Base-by-base conservation (phyloP, 2,888 invertebrate species). In the Tubulanus polymorphus region DNA sequence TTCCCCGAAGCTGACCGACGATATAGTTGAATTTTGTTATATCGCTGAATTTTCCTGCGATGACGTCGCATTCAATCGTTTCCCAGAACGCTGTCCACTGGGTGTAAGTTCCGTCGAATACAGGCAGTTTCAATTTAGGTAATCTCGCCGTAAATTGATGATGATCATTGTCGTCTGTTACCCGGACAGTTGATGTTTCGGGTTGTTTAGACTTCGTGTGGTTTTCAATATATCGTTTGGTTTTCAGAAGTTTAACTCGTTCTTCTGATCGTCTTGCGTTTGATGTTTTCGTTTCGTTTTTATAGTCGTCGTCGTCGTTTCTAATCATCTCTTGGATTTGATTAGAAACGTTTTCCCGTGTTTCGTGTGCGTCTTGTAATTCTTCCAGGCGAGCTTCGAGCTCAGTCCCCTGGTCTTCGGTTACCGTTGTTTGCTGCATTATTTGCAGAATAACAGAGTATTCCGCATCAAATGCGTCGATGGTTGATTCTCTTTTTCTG, bases 101-200 rank as follows among this genome's bases (percentile, higher is more conserved):
- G 41, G 41, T 41, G 15, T 41, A 41, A 41, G 5, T 41, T 23
- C 41, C 41, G 23, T 41, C 41, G 41, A 41, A 41, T 8, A 41
- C 6, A 5, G 41, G 41, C 5, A 41, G 15, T 15, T 41, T 41
- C 15, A 41, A 41, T 15, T 41, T 41, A 20, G 41, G 41, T 5
- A 41, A 23, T 15, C 23, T 18, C 6, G 41, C 41, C 6, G 41
- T 41, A n/a, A n/a, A n/a, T n/a, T n/a, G n/a, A n/a, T n/a, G n/a
- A n/a, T n/a, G n/a, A n/a, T n/a, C n/a, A 20, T 41, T 41, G n/a
- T n/a, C n/a, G n/a, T n/a, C n/a, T n/a, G n/a, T n/a, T n/a, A n/a
- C n/a, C n/a, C n/a, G n/a, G n/a, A n/a, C n/a, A n/a, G n/a, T n/a
- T n/a, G n/a, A n/a, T n/a, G n/a, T n/a, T n/a, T n/a, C n/a, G n/a